Base-by-base conservation (phyloP, 1,140 invertebrate genomes). In the Drosophila nasuta region DNA sequence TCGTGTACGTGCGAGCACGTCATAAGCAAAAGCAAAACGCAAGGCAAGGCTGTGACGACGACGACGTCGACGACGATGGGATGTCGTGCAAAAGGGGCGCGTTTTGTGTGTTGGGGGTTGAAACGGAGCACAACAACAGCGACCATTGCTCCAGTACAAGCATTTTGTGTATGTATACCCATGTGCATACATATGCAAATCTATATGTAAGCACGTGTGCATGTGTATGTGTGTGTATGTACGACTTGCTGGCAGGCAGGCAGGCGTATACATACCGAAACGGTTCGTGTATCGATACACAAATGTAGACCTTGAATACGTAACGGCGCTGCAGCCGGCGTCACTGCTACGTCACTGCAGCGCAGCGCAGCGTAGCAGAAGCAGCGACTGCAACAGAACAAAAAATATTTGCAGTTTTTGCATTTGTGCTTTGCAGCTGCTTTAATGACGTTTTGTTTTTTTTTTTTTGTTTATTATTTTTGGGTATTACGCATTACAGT, bases 231-330 rank as follows among this genome's bases (percentile, higher is more conserved):
- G 20, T 58, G 52, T 48, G 43, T 49, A 76, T 13, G 51, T 68
- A 43, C 33, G 35, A 2, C 6, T 30, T 35, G 17, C 11, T 38
- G 30, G 48, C 25, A 28, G 25, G 1, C 30, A 33, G 5, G 25
- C 63, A 35, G 20, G 56, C 70, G 70, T 59, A 73, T 73, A 73
- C 70, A 73, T 35, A 73, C 56, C 30, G 54, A 69, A 62, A 54
- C 60, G 65, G 38, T 79, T 79, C 60, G 58, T 60, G 75, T 74
- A 81, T 74, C 75, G 77, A 82, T 83, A 83, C 80, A 83, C 68
- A 70, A 79, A 82, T 70, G 79, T 82, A 86, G 82, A 87, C 82
- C 82, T 87, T 87, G 82, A 87, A 87, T 87, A 77, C 70, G 70
- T 69, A 74, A 75, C 74, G 77, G 64, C 59, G 51, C 30, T 38